Evolutionary conservation across 2,797 vertebrate species (phyloP).

Genomic region (Apodemus agrarius): DNA sequence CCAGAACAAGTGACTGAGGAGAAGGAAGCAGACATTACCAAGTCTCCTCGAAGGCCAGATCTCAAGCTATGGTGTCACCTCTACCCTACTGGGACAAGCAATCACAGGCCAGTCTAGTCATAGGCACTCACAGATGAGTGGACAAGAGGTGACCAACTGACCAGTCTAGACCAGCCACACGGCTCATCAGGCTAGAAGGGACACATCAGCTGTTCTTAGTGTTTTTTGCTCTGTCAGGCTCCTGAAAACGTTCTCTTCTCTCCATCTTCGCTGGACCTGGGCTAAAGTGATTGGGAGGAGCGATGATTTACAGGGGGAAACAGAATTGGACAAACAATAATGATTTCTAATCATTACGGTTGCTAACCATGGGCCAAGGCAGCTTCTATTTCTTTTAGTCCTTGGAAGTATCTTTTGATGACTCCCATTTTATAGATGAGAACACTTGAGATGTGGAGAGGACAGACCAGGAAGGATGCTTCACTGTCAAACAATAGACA

Average conservation of each 20-base stretch:
- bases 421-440: background rate
- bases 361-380: background rate
- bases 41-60: background rate
- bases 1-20: background rate
- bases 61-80: background rate
- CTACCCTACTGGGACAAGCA: background rate
- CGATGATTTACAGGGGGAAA: background rate
- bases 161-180: background rate
- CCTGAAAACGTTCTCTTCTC: background rate
- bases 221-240: background rate
- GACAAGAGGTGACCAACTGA: background rate
- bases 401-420: background rate
- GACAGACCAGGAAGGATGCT: background rate
- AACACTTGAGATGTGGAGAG: background rate
- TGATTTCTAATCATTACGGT: background rate
- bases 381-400: background rate
- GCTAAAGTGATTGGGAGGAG: background rate
- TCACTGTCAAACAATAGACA: background rate
- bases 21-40: background rate
- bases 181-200: no score
- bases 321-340: background rate
- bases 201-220: background rate
- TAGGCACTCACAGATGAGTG: background rate
- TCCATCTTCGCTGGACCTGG: background rate
- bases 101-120: background rate